These are phyloP conservation scores for Lepidurus couesii DNA, from an alignment of 1,140 invertebrate species.

Conservation along the genomic window DNA sequence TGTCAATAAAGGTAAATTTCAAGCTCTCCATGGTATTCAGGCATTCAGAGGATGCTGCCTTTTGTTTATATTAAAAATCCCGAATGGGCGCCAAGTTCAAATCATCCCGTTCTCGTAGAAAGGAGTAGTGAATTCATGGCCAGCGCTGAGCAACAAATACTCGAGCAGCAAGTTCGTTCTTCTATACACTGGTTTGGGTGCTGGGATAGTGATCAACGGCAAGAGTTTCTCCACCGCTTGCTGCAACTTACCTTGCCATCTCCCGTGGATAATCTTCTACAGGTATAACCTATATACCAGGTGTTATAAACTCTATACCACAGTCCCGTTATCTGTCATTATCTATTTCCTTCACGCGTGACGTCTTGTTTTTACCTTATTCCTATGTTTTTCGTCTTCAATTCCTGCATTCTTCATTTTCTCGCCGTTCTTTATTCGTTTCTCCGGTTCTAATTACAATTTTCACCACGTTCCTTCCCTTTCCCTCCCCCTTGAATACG, in stretches of 20 bases:
- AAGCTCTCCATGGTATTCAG: not conserved
- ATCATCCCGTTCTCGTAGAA: not conserved
- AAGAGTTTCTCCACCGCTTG: not conserved
- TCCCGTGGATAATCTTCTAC: conserved; percentile 13
- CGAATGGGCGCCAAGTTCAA: not conserved
- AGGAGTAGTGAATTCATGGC: not conserved
- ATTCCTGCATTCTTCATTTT: not conserved
- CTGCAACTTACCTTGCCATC: not conserved
- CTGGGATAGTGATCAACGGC: not conserved
- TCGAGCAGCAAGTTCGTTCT: not conserved
- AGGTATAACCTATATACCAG: not conserved
- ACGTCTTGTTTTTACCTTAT: not conserved
- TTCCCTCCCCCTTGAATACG: not conserved
- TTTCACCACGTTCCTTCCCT: not conserved
- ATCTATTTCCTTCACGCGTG: not conserved
- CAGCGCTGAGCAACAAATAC: not conserved
- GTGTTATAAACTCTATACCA: not conserved
- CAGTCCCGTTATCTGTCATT: not conserved
- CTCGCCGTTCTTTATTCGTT: no score
- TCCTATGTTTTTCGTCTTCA: not conserved
- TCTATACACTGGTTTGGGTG: not conserved
- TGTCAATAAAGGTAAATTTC: not conserved
- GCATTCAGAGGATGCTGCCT: not conserved
- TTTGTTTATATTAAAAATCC: not conserved
- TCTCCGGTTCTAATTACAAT: not conserved